Base-by-base conservation (phyloP, 2,888 invertebrate genomes). In the Ceratothoa steindachneri region DNA sequence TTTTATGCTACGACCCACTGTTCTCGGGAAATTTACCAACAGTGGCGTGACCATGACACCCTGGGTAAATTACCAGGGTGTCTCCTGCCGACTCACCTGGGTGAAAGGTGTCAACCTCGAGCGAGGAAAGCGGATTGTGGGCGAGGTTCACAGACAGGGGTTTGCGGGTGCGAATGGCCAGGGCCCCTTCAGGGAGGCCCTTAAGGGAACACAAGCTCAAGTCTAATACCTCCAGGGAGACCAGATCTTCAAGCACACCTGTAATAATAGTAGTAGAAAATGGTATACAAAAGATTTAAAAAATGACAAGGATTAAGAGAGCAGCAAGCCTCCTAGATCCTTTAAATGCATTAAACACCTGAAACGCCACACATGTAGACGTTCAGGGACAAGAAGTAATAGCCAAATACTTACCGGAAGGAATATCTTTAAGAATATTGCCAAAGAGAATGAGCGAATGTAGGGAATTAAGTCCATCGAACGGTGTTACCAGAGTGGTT, bases 381-480 rank as follows among this genome's bases (percentile, higher is more conserved):
- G n/a, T n/a, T n/a, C n/a, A n/a, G n/a, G n/a, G n/a, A n/a, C n/a
- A n/a, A n/a, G n/a, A n/a, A n/a, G n/a, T n/a, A n/a, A n/a, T n/a
- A n/a, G n/a, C n/a, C n/a, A n/a, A n/a, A n/a, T 2, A 55, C 53
- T 68, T 64, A 74, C 74, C 74, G 24, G 55, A 28, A 19, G 31
- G 28, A 19, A 74, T 41, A 4, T 31, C 53, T n/a, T 31, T 41
- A 15, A 74, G 55, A 12, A 71, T 67, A 55, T 74, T 74, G 30
- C 51, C 74, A 65, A 55, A 71, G 5, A 74, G 64, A 31, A 74
- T 30, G 12, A 74, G 53, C 22, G 74, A 74, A 29, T 67, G 53
- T 5, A 74, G 71, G 15, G 71, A 55, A 19, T 71, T 60, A 3
- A 74, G 71, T 31, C 22, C 30, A 19, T 30, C 31, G 12, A 67